Conservation (phyloP, 2,797 vertebrate genomes). For the Coluber constrictor region DNA sequence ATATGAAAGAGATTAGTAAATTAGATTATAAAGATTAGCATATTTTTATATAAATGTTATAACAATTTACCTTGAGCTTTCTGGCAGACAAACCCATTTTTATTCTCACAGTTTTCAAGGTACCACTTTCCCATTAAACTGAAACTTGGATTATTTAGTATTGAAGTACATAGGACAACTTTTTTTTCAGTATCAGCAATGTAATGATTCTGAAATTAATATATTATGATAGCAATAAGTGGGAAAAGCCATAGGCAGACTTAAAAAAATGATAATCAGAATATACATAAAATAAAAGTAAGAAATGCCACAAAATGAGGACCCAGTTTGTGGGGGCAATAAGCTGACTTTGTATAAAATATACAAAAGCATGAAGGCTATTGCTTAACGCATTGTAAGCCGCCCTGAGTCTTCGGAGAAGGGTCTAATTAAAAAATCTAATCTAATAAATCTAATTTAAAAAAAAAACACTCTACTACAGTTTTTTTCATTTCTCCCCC, state of each 20-base stretch:
- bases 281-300: constrained; percentile 11
- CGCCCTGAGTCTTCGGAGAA: no score
- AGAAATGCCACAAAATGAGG: not conserved
- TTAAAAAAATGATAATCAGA: constrained; percentile 17
- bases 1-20: not conserved
- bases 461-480: no score
- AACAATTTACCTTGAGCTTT: constrained; percentile 80
- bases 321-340: no score
- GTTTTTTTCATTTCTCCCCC: not conserved
- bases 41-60: constrained; percentile 17
- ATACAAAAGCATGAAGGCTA: no score
- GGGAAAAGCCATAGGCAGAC: constrained; percentile 28
- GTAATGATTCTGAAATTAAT: constrained; percentile 63
- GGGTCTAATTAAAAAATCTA: no score
- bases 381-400: no score
- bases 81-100: constrained; percentile 90
- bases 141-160: constrained; percentile 88
- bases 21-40: not conserved
- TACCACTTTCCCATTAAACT: constrained; percentile 92
- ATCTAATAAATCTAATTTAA: no score
- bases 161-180: constrained; percentile 76
- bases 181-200: constrained; percentile 54
- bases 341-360: no score
- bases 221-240: constrained; percentile 26
- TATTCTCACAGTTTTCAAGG: constrained; percentile 83